These are phyloP conservation scores for Ancistrus triradiatus DNA, from an alignment of 2,113 vertebrate species.

Conservation along the genomic window DNA sequence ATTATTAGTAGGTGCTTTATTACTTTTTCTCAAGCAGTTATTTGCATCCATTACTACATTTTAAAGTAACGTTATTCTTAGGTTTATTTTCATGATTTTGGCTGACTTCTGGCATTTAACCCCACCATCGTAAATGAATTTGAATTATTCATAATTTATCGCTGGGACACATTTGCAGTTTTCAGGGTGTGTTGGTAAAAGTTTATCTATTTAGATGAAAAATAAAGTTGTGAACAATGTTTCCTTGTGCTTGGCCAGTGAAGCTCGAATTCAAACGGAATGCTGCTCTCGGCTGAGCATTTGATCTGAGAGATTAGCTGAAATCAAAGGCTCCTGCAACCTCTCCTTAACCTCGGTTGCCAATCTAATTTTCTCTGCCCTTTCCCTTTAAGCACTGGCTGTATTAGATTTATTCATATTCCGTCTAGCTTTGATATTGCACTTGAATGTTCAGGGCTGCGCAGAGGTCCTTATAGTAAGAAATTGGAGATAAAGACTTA, in stretches of 20 bases:
- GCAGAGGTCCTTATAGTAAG: not conserved
- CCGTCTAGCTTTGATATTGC: constrained; percentile 24
- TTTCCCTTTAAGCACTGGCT: constrained; percentile 12
- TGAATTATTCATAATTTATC: too few species aligned
- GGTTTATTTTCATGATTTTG: too few species aligned
- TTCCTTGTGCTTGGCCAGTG: not conserved
- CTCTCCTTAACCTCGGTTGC: constrained; percentile 22
- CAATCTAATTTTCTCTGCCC: constrained; percentile 23
- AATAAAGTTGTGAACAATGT: not conserved
- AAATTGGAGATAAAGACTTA: constrained; percentile 9
- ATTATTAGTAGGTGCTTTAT: too few species aligned
- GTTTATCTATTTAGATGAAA: too few species aligned
- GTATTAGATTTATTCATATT: constrained; percentile 37
- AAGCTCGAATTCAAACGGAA: constrained; percentile 12
- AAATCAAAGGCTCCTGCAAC: constrained; percentile 32
- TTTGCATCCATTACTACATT: too few species aligned
- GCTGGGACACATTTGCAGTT: too few species aligned
- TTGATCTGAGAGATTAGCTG: constrained; percentile 27
- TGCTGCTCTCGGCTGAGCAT: not conserved
- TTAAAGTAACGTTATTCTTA: too few species aligned
- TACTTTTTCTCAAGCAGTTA: too few species aligned
- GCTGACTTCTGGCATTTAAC: too few species aligned
- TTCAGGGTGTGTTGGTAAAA: too few species aligned
- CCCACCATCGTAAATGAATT: too few species aligned
- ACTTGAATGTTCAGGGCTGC: not conserved